Evolutionary conservation across 2,113 vertebrate genomes (phyloP), one percentile per base, ranked within the genome.

Genomic region (Dromas ardeola): DNA sequence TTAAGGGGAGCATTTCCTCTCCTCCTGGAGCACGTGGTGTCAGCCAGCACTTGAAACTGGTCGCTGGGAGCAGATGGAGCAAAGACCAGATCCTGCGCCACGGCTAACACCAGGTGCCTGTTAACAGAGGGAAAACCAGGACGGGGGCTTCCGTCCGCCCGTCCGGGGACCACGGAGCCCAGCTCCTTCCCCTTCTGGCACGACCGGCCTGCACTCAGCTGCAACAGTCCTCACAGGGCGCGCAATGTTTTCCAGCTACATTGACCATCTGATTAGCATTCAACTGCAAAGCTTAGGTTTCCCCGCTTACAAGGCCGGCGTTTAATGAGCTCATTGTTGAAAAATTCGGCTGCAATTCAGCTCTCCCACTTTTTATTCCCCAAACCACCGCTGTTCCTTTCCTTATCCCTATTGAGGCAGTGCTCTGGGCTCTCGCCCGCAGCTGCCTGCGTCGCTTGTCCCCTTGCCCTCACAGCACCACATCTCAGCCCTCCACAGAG

Each of bases 261-360:
- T 2, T 55, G 67, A 96, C 92, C 81, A 59, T 55, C 87, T 93
- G 92, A 97, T 96, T 96, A 96, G 73, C 83, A 96, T 97, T 87
- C 94, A 95, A 81, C 52, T 86, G 94, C 63, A 93, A 96, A 95
- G 82, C 77, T 79, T 52, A 92, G 61, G 77, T 95, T 94, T 83
- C 80, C 66, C 78, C 17, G 2, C 85, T 94, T 94, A 92, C 69
- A 65, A 88, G 76, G 43, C 91, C 9, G 1, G 52, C 14, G 1
- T 71, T 93, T 96, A 92, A 97, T 84, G 90, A 94, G 79, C 88
- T 94, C 94, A 92, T 88, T 97, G 92, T 94, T 90, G 74, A 94
- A 94, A 96, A 93, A 96, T 89, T 89, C 91, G 2, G 69, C 80
- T 53, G 69, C 76, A 86, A 14, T 87, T 95, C 94, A 88, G 69